These are phyloP conservation scores for Battus philenor DNA, from an alignment of 1,140 invertebrate species.

Conservation along the genomic window DNA sequence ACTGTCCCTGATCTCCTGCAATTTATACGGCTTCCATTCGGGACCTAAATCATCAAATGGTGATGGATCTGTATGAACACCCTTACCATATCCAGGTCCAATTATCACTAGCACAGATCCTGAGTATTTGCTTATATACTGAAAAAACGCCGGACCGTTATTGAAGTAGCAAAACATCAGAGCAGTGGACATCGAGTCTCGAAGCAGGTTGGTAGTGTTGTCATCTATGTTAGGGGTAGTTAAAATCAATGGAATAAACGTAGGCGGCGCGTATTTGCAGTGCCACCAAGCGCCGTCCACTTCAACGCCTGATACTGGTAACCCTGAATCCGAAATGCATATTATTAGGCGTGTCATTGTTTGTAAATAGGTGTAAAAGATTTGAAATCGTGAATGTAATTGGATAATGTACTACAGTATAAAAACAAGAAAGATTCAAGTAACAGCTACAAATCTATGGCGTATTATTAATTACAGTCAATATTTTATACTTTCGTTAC, in stretches of 20 bases:
- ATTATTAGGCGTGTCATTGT: no score
- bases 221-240: conserved; percentile 45
- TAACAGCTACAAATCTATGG: no score
- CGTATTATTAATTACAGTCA: no score
- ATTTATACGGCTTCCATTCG: conserved; percentile 48
- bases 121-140: conserved; percentile 79
- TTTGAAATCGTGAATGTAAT: no score
- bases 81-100: conserved; percentile 79
- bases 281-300: conserved; percentile 73
- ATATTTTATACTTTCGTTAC: no score
- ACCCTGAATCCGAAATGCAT: conserved; percentile 33
- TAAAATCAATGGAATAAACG: conserved; percentile 63
- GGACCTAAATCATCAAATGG: conserved; percentile 78
- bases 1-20: conserved; percentile 58
- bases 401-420: no score
- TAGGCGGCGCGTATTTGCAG: conserved; percentile 68
- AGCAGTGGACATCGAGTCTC: conserved; percentile 63
- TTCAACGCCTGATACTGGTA: conserved; percentile 60
- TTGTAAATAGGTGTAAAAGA: no score
- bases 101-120: conserved; percentile 82
- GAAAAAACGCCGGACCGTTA: conserved; percentile 78
- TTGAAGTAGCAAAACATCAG: conserved; percentile 88
- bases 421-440: no score
- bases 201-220: conserved; percentile 38
- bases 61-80: conserved; percentile 81